Evolutionary conservation across 92 coral and sea anemone genomes (phyloP), one percentile per base, ranked within the genome.

Genomic region (Nematostella vectensis): DNA sequence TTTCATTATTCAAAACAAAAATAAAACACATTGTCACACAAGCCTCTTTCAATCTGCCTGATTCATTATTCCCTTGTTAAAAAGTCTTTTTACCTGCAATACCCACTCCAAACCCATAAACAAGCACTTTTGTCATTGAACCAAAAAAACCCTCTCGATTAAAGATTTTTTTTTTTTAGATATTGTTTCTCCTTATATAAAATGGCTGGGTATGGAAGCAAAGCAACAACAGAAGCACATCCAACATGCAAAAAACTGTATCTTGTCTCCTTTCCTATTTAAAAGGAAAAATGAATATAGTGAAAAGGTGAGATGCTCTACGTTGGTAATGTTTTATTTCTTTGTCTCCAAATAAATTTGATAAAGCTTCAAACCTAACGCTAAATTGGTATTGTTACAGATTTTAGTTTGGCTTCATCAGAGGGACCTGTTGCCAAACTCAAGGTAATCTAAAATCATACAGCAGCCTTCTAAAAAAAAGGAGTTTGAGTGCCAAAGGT

Each of bases 271-370:
- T 9, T 61, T 79, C 37, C 39, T 73, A 50, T 79, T 79, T 56
- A 77, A 76, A 20, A 73, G 63, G 61, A 62, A 59, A 23, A 67
- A 73, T 51, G 62, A 79, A 27, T 72, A 74, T 38, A 64, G 76
- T 61, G 63, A 65, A 37, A 79, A 79, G 85, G 85, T 73, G 18
- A 36, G 42, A n/a, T n/a, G n/a, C n/a, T n/a, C n/a, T n/a, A n/a
- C n/a, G n/a, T n/a, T n/a, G n/a, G n/a, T n/a, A n/a, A n/a, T n/a
- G n/a, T n/a, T n/a, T n/a, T n/a, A n/a, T n/a, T n/a, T n/a, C n/a
- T n/a, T n/a, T n/a, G n/a, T n/a, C n/a, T n/a, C n/a, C n/a, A n/a
- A n/a, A n/a, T n/a, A 33, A 33, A 33, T 33, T 33, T 15, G 15
- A 33, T 33, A 33, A 6, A 33, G 40, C 8, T 33, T 6, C 40